Evolutionary conservation across 2,113 vertebrate genomes (phyloP).

Genomic region (Morphnarchus princeps): DNA sequence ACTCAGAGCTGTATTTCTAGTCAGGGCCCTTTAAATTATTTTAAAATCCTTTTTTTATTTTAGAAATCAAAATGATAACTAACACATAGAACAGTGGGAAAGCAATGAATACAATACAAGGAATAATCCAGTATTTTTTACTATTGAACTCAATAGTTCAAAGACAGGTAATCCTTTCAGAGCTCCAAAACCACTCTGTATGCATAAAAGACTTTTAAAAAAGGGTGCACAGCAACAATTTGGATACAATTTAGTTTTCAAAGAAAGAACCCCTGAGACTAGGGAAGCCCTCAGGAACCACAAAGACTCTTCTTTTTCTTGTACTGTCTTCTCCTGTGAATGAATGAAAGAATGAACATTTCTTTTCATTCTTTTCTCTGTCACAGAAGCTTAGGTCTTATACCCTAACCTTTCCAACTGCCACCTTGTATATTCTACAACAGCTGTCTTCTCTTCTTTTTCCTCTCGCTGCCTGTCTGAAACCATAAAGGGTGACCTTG

Average conservation of each 20-base stretch:
- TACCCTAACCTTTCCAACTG: background rate
- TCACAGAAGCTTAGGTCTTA: background rate
- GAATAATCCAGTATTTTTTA: constrained; percentile 21
- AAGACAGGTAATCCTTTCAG: background rate
- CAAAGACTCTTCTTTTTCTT: background rate
- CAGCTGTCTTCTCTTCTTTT: background rate
- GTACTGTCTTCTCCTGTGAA: background rate
- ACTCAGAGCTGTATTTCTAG: background rate
- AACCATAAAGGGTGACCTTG: background rate
- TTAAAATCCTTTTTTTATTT: constrained; percentile 2
- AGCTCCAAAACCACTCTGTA: background rate
- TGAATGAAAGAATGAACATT: constrained; percentile 1
- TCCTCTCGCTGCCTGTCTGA: background rate
- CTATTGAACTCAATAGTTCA: background rate
- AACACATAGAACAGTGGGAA: background rate
- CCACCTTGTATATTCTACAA: background rate
- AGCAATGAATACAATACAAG: background rate
- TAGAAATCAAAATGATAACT: constrained; percentile 13
- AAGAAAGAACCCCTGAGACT: background rate
- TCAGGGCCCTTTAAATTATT: constrained; percentile 8
- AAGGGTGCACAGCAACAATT: background rate
- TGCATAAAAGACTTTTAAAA: constrained; percentile 3
- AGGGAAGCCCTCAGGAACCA: background rate
- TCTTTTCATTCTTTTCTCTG: background rate
- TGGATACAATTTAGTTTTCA: background rate